Conservation (phyloP, 2,888 invertebrate genomes). For the Rhyacophila evoluta region DNA sequence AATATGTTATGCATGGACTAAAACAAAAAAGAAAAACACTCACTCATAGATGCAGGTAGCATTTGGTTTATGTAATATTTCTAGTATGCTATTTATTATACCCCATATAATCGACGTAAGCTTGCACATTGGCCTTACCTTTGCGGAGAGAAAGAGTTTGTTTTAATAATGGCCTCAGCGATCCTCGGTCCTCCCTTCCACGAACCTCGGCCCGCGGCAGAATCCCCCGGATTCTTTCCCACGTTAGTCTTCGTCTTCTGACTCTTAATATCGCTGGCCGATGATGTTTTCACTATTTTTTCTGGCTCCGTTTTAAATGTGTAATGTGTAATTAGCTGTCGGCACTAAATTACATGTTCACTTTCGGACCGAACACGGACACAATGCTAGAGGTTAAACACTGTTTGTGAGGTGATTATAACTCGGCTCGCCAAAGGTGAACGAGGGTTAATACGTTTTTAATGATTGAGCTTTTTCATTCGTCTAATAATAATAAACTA, state of each 20-base stretch:
- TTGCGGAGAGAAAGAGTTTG: neutral
- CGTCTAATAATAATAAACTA: no score
- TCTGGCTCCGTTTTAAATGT: slow-evolving; percentile 43
- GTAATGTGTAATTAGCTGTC: slow-evolving; percentile 53
- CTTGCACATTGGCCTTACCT: neutral
- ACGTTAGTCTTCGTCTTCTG: slow-evolving; percentile 27
- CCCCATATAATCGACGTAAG: no score
- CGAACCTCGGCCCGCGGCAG: slow-evolving; percentile 42
- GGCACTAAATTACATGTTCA: slow-evolving; percentile 54
- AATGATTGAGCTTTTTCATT: neutral
- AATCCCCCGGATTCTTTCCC: slow-evolving; percentile 52
- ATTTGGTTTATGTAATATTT: no score
- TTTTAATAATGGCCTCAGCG: neutral
- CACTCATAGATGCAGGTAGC: no score
- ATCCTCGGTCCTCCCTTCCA: neutral
- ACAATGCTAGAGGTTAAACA: slow-evolving; percentile 48
- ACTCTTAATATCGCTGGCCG: neutral
- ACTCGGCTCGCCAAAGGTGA: neutral
- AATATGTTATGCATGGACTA: no score
- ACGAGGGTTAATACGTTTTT: neutral
- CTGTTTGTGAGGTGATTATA: slow-evolving; percentile 26
- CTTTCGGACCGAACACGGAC: slow-evolving; percentile 37
- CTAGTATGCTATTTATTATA: no score
- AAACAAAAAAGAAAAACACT: no score
- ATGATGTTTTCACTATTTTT: slow-evolving; percentile 36